phyloP scores from a whole-genome alignment of 2,113 vertebrate genomes.

The Corythornis cristatus region DNA sequence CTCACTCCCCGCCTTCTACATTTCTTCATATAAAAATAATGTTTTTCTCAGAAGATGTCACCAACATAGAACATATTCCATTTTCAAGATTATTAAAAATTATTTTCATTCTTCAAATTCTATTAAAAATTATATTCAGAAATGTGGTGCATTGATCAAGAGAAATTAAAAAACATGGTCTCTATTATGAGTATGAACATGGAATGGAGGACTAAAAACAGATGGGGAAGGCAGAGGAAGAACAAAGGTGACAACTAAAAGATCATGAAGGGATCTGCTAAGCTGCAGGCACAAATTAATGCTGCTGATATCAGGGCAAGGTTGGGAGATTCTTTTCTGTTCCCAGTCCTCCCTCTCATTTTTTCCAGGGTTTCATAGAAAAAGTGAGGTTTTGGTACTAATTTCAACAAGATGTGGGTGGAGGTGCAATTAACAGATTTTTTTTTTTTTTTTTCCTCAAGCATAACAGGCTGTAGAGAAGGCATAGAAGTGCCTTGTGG shows the following conservation, averaged over 20 bases:
- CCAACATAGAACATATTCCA: background rate
- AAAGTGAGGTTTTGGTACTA: background rate
- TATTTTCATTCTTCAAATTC: background rate
- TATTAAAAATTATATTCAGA: background rate
- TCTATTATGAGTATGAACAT: background rate
- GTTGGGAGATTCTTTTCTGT: slow-evolving; percentile 30
- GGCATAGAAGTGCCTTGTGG: slow-evolving; percentile 5
- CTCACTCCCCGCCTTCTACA: background rate
- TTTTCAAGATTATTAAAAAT: background rate
- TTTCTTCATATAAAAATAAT: background rate
- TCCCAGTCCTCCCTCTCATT: background rate
- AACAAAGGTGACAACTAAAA: slow-evolving; percentile 15
- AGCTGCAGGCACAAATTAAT: background rate
- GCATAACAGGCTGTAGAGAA: slow-evolving; percentile 21
- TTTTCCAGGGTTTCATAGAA: slow-evolving; percentile 12
- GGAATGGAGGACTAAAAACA: slow-evolving; percentile 27
- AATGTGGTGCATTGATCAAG: background rate
- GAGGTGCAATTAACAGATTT: slow-evolving; percentile 52
- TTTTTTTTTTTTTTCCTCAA: background rate
- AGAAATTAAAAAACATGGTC: background rate
- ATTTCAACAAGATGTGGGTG: slow-evolving; percentile 43
- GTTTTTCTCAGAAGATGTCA: background rate
- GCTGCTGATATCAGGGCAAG: background rate
- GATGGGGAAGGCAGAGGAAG: slow-evolving; percentile 38
- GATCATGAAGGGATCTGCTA: slow-evolving; percentile 22